Conservation (phyloP, 2,888 invertebrate genomes). For the Sminthurinus aureus region DNA sequence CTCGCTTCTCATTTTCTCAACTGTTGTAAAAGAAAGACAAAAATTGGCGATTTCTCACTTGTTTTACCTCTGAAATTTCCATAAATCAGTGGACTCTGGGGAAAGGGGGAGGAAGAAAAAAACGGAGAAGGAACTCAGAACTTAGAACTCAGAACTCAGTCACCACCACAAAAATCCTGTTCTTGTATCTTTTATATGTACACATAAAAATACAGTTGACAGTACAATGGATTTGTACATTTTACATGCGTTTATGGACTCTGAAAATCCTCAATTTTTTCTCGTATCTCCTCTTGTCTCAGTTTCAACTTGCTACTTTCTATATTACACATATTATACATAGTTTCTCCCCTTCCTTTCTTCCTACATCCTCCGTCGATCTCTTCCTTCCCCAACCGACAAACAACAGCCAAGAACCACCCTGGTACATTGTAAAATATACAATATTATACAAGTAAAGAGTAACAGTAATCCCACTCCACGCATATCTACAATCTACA, state of each 20-base stretch:
- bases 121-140: neutral
- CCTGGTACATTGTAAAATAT: too few relatives aligned
- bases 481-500: neutral
- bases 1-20: neutral
- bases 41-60: slow-evolving; percentile 39
- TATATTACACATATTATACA: neutral
- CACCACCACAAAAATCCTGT: slow-evolving; percentile 22
- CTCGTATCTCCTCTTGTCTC: neutral
- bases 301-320: neutral
- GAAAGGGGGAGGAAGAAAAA: slow-evolving; percentile 11
- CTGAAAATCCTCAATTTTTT: neutral
- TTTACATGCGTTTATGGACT: neutral
- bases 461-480: too few relatives aligned
- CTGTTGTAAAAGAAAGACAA: neutral
- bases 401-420: too few relatives aligned
- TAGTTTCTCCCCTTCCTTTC: neutral
- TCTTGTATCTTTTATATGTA: neutral
- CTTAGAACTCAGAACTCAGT: neutral
- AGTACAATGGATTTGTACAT: neutral
- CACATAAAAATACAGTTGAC: slow-evolving; percentile 2
- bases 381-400: too few relatives aligned
- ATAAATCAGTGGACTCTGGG: slow-evolving; percentile 37
- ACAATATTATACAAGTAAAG: too few relatives aligned
- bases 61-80: slow-evolving; percentile 36
- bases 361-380: neutral